These are phyloP conservation scores for Ypsolopha sequella DNA, from an alignment of 2,888 invertebrate species.

Conservation along the genomic window DNA sequence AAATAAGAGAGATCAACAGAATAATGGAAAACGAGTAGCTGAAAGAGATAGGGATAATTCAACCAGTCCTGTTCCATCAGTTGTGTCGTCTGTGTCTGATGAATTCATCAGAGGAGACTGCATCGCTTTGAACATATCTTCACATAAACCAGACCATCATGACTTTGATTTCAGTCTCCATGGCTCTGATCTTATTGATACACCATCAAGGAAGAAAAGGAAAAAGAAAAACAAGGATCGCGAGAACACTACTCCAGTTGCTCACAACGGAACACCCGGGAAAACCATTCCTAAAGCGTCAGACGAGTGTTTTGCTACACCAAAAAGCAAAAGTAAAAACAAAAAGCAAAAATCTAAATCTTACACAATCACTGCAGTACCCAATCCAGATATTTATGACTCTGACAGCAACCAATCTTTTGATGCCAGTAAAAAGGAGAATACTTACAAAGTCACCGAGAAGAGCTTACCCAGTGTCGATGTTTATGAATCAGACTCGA, in stretches of 20 bases:
- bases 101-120: constrained; percentile 63
- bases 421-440: constrained; percentile 28
- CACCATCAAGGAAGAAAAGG: constrained; percentile 50
- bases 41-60: constrained; percentile 41
- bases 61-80: constrained; percentile 58
- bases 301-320: constrained; percentile 56
- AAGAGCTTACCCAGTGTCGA: constrained; percentile 55
- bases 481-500: constrained; percentile 71
- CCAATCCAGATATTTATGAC: constrained; percentile 66
- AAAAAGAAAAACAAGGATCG: constrained; percentile 48
- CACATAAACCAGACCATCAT: constrained; percentile 37
- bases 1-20: constrained; percentile 11
- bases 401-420: constrained; percentile 67
- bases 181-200: constrained; percentile 49
- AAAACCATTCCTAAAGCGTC: constrained; percentile 9
- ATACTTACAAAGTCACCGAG: constrained; percentile 41
- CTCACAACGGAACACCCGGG: constrained; percentile 14
- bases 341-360: constrained; percentile 47
- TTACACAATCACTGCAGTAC: constrained; percentile 42
- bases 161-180: constrained; percentile 64
- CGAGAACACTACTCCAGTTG: constrained; percentile 35
- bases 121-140: constrained; percentile 60
- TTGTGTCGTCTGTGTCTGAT: constrained; percentile 61
- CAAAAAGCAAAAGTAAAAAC: constrained; percentile 58
- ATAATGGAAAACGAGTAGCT: constrained; percentile 3